Evolutionary conservation across 2,888 invertebrate species (phyloP), one percentile per base, ranked within the genome.

Genomic region (Lasioglossum morio): DNA sequence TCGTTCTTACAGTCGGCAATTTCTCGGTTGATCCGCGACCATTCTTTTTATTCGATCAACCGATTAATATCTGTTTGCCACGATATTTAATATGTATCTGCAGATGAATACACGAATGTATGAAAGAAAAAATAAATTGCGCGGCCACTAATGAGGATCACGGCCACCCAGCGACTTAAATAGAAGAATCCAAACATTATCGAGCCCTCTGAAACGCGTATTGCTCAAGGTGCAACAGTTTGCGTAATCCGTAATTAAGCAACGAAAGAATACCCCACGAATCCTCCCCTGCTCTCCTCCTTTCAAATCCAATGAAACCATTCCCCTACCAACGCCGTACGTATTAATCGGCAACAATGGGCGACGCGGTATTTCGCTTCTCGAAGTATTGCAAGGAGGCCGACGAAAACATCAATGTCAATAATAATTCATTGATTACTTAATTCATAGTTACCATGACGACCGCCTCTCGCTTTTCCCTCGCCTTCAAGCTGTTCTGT

Each of bases 361-460:
- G 86, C 88, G 79, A 86, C 88, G 86, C 86, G 88, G 88, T 92
- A 93, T 94, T 93, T 92, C 92, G 93, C 93, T 92, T 92, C 92
- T 92, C 91, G 92, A 93, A 93, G 93, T 92, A 93, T 92, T 91
- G 90, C 90, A 88, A 90, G 91, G 83, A 86, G 87, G 76, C 86
- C 83, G 37, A 79, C 92, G 93, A 94, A 94, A 94, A 94, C 94
- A 94, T 95, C 94, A 95, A 94, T 94, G 95, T 94, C 95, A 94
- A 95, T 95, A 95, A 95, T 95, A 95, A 95, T 95, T 95, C 94
- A 94, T 94, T 94, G 94, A 94, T 95, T 95, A 94, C 94, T 94
- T 94, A 94, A 94, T 95, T 95, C 94, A 93, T 89, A 93, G 94
- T 94, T 93, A 79, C 94, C 92, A 93, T 94, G 94, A 92, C 93